Evolutionary conservation across 2,888 invertebrate genomes (phyloP), one percentile per base, ranked within the genome.

Genomic region (Kryphioiulus occultus): DNA sequence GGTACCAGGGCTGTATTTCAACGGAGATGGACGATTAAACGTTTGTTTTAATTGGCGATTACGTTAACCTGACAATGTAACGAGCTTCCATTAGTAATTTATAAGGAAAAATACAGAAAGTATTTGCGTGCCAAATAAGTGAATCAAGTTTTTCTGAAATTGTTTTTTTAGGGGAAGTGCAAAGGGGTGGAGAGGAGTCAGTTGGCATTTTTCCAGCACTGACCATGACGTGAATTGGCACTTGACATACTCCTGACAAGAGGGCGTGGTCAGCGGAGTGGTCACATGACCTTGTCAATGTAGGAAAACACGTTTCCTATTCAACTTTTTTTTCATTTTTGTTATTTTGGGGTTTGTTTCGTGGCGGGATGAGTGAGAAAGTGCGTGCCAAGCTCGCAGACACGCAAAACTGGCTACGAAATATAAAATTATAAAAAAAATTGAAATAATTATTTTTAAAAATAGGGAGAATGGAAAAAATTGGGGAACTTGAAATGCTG

Each of bases 181-280:
- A 59, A 59, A n/a, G 59, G 59, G 59, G 59, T 19, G 59, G 22
- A 59, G 22, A 59, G n/a, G 59, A 19, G 17, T 15, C 4, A 19
- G n/a, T 7, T 59, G 59, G n/a, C n/a, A 59, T 59, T 59, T 59
- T 59, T n/a, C 59, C 59, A 59, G 59, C n/a, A 59, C 59, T 59
- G 59, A 59, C 59, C 59, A 59, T 59, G 59, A 59, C n/a, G 19
- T n/a, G n/a, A 59, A 59, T 59, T 59, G 59, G 47, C 47, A 47
- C 47, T 47, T 47, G 47, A 59, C 59, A 59, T 59, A n/a, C 59
- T 59, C 59, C 59, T 59, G 59, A 59, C 59, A 59, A 59, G 59
- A n/a, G 59, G 59, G 59, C 59, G 59, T 59, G 59, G 59, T n/a
- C 59, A 59, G 22, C 22, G n/a, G 59, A 59, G 22, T 9, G n/a